A percentile compares a stretch with the other conserved stretches of the same genome.
Evolutionary conservation across 1,140 invertebrate genomes (phyloP).

Genomic region (Lucilia sericata): DNA sequence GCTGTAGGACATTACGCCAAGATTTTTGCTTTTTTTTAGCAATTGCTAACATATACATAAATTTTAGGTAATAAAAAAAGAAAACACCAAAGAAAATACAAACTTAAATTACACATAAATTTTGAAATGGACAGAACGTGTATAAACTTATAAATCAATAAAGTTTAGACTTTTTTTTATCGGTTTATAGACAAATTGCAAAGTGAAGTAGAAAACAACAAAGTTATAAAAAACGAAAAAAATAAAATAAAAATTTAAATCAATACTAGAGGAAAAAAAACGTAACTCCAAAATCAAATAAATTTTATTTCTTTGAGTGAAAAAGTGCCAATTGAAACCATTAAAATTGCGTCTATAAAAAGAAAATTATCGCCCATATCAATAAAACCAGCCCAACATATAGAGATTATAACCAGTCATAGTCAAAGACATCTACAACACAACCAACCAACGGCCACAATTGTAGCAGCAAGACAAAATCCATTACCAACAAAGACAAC

Average conservation of each 20-base stretch:
- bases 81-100: too few species aligned
- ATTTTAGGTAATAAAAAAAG: not conserved
- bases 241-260: not conserved
- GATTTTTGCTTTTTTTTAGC: not conserved
- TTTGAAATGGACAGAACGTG: not conserved
- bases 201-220: not conserved
- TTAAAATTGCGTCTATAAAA: conserved; percentile 41
- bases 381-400: conserved; percentile 19
- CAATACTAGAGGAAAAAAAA: not conserved
- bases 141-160: conserved; percentile 17
- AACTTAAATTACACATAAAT: conserved; percentile 12
- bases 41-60: not conserved
- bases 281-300: not conserved
- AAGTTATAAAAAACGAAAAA: not conserved
- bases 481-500: not conserved
- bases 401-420: not conserved
- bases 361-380: conserved; percentile 30
- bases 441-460: not conserved
- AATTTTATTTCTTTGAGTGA: not conserved
- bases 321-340: conserved; percentile 37
- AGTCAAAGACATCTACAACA: not conserved
- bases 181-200: not conserved
- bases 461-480: not conserved
- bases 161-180: not conserved
- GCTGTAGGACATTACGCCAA: too few species aligned